Evolutionary conservation across 2,797 vertebrate species (phyloP), one percentile per base, ranked within the genome.

Genomic region (Alcedo quadribrachys): DNA sequence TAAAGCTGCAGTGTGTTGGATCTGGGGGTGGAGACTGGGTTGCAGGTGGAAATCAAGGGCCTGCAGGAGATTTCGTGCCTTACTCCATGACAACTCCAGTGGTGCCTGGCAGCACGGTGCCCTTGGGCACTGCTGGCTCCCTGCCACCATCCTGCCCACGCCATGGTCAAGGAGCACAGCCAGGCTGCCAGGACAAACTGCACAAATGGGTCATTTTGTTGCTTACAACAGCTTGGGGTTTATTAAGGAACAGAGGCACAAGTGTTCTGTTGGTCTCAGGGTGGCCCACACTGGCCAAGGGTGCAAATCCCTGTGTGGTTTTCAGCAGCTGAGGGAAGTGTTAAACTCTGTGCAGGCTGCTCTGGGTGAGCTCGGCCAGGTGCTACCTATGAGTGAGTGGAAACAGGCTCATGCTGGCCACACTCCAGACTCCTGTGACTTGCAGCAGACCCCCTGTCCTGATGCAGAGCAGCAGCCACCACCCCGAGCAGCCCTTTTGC

Each of bases 261-360:
- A 1, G 32, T n/a, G 14, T 32, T 20, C 42, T 2, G 9, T 51
- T 51, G 15, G 50, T 51, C 50, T 51, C 14, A 9, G 50, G 50
- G 54, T 51, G 55, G 32, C 15, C 15, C 1, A 1, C 9, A 3
- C 0, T 9, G 9, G 11, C 54, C 1, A 3, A 60, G 79, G 73
- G 8, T 46, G 46, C 82, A 35, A 40, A n/a, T 11, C 12, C 16
- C 1, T 8, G 6, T 3, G 2, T 5, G 46, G 45, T 1, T 87
- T 57, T 68, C 0, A 5, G 85, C 1, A 2, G 68, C 57, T 0
- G 3, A 61, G 53, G 54, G 76, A 40, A 51, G 30, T 0, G 7
- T 81, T 76, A 6, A 71, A 15, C n/a, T 20, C 80, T 70, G 53
- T 9, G 27, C 21, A 70, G 61, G 81, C 54, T 67, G 57, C 48